Evolutionary conservation across 2,113 vertebrate species (phyloP), one percentile per base, ranked within the genome.

Genomic region (Lagopus muta): DNA sequence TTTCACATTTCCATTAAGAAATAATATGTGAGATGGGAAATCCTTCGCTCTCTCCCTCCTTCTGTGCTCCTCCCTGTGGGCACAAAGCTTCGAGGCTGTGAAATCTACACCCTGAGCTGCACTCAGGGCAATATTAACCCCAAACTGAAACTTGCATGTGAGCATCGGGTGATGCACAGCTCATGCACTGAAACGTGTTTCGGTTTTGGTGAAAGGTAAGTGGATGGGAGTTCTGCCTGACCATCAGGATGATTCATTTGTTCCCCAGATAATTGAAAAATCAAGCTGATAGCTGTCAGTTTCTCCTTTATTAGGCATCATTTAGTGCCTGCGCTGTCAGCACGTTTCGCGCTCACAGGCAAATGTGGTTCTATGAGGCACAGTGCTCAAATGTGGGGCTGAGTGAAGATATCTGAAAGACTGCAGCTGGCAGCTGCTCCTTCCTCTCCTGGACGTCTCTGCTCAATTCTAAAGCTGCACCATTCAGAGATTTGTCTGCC

Each of bases 161-260:
- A 50, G 75, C 38, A 76, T 54, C 34, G 50, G 58, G 20, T 28
- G 79, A 11, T 3, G 18, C 32, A 30, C n/a, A 42, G 81, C 32
- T 22, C 61, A 8, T 48, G 92, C 94, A 90, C 93, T 85, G 93
- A 94, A 89, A 90, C 27, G 45, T 8, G 73, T 97, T 97, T 95
- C 94, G 8, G 86, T 97, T 97, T 94, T 95, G 94, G 95, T 96
- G 95, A 94, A 94, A 96, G 91, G 89, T 91, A 69, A 90, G 40
- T 86, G 82, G 75, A 50, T n/a, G 81, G 61, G 61, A 55, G 57
- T 58, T 79, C 45, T 52, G 57, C 1, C 69, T 78, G 87, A 69
- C 82, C 62, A 10, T 3, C 11, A 40, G 93, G 24, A 58, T 97
- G 95, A 96, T 96, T 96, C 95, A 96, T 94, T 91, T 43, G 50